Conservation (phyloP, 2,888 invertebrate species). For the Volucella bombylans region DNA sequence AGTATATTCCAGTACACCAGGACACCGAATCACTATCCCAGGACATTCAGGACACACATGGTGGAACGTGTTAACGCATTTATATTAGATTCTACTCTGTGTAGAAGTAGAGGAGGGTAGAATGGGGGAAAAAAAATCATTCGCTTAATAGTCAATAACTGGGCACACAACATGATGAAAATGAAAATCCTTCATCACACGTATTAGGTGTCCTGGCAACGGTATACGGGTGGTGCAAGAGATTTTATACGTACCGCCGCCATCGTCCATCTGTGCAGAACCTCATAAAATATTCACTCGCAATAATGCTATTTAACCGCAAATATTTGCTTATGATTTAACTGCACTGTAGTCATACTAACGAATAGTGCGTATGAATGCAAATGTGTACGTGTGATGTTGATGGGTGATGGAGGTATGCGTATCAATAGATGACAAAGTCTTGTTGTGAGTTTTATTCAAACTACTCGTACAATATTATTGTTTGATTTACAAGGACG, state of each 20-base stretch:
- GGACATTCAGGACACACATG: constrained; percentile 28
- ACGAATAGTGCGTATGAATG: background rate
- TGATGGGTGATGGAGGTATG: background rate
- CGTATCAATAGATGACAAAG: constrained; percentile 23
- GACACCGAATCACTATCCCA: no score
- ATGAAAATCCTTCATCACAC: constrained; percentile 63
- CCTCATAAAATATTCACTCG: constrained; percentile 63
- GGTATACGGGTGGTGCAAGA: background rate
- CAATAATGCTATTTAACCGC: constrained; percentile 64
- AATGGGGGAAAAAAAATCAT: constrained; percentile 16
- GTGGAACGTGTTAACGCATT: constrained; percentile 72
- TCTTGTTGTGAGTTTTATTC: constrained; percentile 39
- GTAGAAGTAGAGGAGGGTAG: background rate
- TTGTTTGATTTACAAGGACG: constrained; percentile 35
- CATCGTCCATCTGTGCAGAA: constrained; percentile 53
- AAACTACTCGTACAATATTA: no score
- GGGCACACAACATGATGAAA: constrained; percentile 27
- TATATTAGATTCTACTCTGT: constrained; percentile 57
- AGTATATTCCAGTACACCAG: background rate
- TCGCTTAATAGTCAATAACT: constrained; percentile 65
- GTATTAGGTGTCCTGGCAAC: constrained; percentile 56
- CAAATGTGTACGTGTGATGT: background rate
- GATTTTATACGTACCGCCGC: background rate
- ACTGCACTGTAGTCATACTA: constrained; percentile 10
- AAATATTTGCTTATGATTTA: constrained; percentile 71